phyloP scores from a whole-genome alignment of 2,113 vertebrate genomes.

The Tetraodon nigroviridis region DNA sequence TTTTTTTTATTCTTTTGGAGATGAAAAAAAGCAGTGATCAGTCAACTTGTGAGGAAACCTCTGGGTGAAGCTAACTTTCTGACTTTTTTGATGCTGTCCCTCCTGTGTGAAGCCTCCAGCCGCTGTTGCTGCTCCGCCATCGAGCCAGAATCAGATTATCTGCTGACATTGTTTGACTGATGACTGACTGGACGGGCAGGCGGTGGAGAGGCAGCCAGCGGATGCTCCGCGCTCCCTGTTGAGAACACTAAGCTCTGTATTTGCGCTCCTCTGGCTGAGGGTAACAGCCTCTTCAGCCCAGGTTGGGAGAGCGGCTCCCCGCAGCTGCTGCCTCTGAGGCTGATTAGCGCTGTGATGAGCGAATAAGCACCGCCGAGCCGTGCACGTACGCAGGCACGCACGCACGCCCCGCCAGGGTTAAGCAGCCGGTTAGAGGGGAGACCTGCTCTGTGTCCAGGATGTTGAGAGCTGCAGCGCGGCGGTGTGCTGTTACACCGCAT shows the following conservation, averaged over 20 bases:
- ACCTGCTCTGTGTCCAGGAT: constrained; percentile 75
- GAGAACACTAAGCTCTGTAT: constrained; percentile 71
- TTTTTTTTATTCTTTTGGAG: too few relatives aligned
- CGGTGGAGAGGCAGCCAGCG: constrained; percentile 33
- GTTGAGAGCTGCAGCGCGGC: constrained; percentile 60
- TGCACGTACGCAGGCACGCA: constrained; percentile 6
- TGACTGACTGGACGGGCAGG: constrained; percentile 25
- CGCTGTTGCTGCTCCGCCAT: constrained; percentile 4
- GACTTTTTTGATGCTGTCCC: background rate
- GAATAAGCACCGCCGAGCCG: constrained; percentile 58
- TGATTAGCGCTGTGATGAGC: constrained; percentile 74
- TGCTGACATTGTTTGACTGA: constrained; percentile 22
- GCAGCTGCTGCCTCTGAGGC: constrained; percentile 70
- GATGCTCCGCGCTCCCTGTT: constrained; percentile 53
- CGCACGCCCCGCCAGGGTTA: constrained; percentile 62
- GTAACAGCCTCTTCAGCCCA: constrained; percentile 67
- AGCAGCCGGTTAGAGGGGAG: constrained; percentile 67
- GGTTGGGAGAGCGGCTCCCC: constrained; percentile 69
- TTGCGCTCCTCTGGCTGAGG: constrained; percentile 54
- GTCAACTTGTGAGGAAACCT: background rate
- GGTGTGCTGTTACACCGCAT: constrained; percentile 71
- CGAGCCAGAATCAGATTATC: constrained; percentile 25
- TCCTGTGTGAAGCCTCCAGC: background rate
- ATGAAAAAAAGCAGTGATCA: too few relatives aligned
- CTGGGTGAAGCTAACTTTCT: too few relatives aligned